Evolutionary conservation across 2,797 vertebrate species (phyloP), one percentile per base, ranked within the genome.

Genomic region (Gobionotothen gibberifrons): DNA sequence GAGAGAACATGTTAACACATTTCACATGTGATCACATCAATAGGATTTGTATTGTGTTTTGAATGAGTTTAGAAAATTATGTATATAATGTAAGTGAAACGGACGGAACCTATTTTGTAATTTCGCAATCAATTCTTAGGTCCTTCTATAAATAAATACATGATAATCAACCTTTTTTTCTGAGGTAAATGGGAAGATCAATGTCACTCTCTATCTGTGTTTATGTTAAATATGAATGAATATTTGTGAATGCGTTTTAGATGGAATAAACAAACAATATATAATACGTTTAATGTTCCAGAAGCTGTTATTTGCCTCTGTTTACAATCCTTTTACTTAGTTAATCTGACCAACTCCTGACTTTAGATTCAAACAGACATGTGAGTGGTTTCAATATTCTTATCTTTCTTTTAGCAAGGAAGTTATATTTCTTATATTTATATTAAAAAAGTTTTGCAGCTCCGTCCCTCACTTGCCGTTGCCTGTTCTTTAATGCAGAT

Each of bases 401-500:
- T 43, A 19, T 21, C 36, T 51, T 17, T 29, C 21, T 57, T 46
- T 61, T 8, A 13, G 12, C 39, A 62, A 17, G 11, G 52, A 46
- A 61, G 42, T 4, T 7, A 13, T 9, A 19, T 69, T 60, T 44
- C 10, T 32, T 13, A 60, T 36, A 16, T 19, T 26, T 26, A 26
- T 26, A 26, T 5, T 26, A 26, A 26, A 26, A 26, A 26, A 47
- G 32, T 72, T 36, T 63, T 49, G 19, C 21, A 14, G 17, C 21
- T 13, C 21, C 4, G 1, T 12, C 7, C 15, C 9, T 3, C 19
- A 0, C 11, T 40, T 48, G 21, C 5, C 48, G 9, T 13, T 49
- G 40, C 53, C n/a, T 55, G 13, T 26, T 47, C 39, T 62, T 15
- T 54, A 56, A 43, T 68, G 32, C 40, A 60, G 52, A 53, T 43